Percentiles rank a stretch among this genome's conserved stretches.
Conservation (phyloP, 2,797 vertebrate species). For the Hyperoplus lanceolatus region DNA sequence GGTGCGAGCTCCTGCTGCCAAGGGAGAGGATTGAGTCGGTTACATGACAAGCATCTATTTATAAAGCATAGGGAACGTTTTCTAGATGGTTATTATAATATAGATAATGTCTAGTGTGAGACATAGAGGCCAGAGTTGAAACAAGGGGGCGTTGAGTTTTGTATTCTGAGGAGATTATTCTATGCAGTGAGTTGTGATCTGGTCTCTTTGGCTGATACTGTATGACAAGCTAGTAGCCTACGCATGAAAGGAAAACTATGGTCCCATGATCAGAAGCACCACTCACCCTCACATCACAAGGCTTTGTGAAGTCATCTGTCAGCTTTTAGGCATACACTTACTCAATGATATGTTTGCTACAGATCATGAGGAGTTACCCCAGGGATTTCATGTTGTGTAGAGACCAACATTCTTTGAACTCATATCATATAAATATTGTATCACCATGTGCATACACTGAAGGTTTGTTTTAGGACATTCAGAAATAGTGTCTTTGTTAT, state of each 20-base stretch:
- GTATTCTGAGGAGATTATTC: constrained; percentile 3
- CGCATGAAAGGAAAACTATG: constrained; percentile 34
- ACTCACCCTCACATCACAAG: constrained; percentile 34
- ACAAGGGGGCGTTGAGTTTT: constrained; percentile 37
- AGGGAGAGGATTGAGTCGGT: background rate
- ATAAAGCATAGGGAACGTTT: background rate
- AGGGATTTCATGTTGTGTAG: too few relatives aligned
- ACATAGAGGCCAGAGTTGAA: background rate
- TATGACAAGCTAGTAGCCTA: constrained; percentile 11
- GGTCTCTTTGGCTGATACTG: constrained; percentile 6
- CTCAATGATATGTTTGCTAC: background rate
- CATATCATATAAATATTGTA: background rate
- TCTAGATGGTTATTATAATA: background rate
- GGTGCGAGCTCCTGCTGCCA: too few relatives aligned
- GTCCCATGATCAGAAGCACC: constrained; percentile 19
- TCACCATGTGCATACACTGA: background rate
- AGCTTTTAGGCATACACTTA: too few relatives aligned
- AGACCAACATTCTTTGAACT: background rate
- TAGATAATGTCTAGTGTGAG: constrained; percentile 4
- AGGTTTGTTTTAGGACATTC: background rate
- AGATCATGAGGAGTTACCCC: background rate
- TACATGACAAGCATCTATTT: background rate
- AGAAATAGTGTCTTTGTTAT: background rate
- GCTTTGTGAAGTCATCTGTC: background rate
- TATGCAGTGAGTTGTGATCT: background rate